Evolutionary conservation across 1,140 invertebrate species (phyloP).

Genomic region (Drosophila sp.): DNA sequence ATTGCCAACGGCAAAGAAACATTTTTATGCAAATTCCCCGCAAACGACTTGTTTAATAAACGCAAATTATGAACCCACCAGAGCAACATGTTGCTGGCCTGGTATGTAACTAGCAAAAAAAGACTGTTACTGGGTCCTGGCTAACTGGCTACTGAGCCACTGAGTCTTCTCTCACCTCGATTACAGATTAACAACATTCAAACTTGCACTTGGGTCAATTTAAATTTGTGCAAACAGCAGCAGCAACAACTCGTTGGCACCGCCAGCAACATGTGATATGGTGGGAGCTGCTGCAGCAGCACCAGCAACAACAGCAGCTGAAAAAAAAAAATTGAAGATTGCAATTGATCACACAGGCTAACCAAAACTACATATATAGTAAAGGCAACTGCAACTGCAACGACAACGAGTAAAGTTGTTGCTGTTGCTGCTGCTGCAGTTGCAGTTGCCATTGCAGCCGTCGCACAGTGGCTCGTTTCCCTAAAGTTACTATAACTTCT

Average conservation of each 20-base stretch:
- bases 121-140: neutral
- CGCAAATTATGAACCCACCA: conserved; percentile 72
- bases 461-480: too few relatives aligned
- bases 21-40: conserved; percentile 72
- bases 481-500: too few relatives aligned
- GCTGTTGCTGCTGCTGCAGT: conserved; percentile 34
- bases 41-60: conserved; percentile 72
- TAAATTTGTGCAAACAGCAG: conserved; percentile 74
- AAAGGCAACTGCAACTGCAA: conserved; percentile 33
- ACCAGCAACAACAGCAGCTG: conserved; percentile 46
- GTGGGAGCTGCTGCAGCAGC: conserved; percentile 67
- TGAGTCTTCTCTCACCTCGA: conserved; percentile 37
- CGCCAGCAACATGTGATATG: conserved; percentile 60
- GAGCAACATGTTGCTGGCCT: conserved; percentile 39
- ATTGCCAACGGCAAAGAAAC: conserved; percentile 39
- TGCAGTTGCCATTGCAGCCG: conserved; percentile 6
- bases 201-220: conserved; percentile 81
- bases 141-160: neutral
- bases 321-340: conserved; percentile 54
- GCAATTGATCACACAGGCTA: conserved; percentile 67
- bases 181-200: conserved; percentile 77
- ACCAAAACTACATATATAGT: conserved; percentile 13
- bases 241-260: conserved; percentile 36
- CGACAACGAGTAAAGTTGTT: conserved; percentile 35
- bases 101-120: conserved; percentile 15